Evolutionary conservation across 2,888 invertebrate species (phyloP).

Genomic region (Limnephilus lunatus): DNA sequence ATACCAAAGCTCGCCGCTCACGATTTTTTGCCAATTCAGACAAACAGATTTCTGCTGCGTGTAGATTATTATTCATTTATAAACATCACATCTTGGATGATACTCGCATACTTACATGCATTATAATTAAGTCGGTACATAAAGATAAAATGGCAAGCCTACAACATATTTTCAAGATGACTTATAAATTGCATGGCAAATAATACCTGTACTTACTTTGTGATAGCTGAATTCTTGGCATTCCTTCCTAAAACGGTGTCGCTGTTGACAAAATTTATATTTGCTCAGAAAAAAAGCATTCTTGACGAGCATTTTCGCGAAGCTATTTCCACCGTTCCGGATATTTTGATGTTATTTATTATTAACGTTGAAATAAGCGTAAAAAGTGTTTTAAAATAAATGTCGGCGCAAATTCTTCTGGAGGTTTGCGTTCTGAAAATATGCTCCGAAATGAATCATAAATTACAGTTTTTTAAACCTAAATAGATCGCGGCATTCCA

Average conservation of each 20-base stretch:
- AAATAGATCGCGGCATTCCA: background rate
- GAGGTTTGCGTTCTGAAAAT: background rate
- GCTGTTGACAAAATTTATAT: conserved; percentile 29
- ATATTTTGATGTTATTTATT: background rate
- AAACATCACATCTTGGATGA: background rate
- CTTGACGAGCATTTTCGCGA: background rate
- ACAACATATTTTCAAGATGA: conserved; percentile 26
- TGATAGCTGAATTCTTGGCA: conserved; percentile 26
- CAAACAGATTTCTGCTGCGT: too few relatives aligned
- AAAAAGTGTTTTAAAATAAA: background rate
- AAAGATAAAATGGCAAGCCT: conserved; percentile 44
- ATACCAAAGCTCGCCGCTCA: background rate
- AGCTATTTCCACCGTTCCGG: background rate
- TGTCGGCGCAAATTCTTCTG: background rate
- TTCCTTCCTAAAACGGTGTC: conserved; percentile 36
- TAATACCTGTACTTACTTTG: conserved; percentile 35
- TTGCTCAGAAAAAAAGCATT: background rate
- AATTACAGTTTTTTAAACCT: background rate
- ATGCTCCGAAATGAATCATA: background rate
- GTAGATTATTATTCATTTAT: background rate
- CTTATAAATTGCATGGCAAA: conserved; percentile 46
- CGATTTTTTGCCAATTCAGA: background rate
- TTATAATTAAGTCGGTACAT: background rate
- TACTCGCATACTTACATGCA: background rate
- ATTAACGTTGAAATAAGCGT: background rate